Conservation (phyloP, 2,888 invertebrate genomes). For the Agrochola lychnidis region DNA sequence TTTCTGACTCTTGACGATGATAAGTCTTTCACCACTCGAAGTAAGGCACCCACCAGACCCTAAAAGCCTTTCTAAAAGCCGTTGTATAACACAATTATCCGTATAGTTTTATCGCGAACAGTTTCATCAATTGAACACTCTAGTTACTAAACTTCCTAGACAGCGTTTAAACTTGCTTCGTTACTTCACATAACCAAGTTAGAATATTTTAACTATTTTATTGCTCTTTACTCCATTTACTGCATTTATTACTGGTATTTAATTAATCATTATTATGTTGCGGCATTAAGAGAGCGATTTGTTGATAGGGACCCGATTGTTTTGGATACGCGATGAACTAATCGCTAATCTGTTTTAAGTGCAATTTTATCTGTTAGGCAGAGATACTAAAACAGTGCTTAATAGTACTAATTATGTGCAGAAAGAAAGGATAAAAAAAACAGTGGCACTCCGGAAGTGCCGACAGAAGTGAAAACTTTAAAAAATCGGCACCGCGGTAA, state of each 20-base stretch:
- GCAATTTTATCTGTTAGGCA: slow-evolving; percentile 29
- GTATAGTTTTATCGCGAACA: slow-evolving; percentile 59
- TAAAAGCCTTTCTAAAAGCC: slow-evolving; percentile 55
- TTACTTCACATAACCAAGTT: slow-evolving; percentile 54
- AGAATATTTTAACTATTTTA: slow-evolving; percentile 64
- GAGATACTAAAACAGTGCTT: slow-evolving; percentile 1
- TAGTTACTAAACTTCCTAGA: slow-evolving; percentile 69
- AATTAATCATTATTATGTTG: slow-evolving; percentile 40
- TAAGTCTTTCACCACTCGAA: slow-evolving; percentile 30
- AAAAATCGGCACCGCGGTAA: too few relatives aligned
- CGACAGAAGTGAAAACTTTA: too few relatives aligned
- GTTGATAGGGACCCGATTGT: slow-evolving; percentile 37
- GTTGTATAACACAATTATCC: slow-evolving; percentile 60
- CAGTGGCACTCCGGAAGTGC: too few relatives aligned
- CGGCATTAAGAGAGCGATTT: slow-evolving; percentile 38
- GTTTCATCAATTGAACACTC: slow-evolving; percentile 67
- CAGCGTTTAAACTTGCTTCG: slow-evolving; percentile 59
- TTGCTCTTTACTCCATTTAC: slow-evolving; percentile 52
- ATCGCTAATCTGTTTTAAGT: slow-evolving; percentile 38
- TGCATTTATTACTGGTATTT: slow-evolving; percentile 51
- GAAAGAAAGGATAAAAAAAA: background rate
- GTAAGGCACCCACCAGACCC: slow-evolving; percentile 38
- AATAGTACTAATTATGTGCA: background rate
- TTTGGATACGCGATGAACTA: slow-evolving; percentile 34
- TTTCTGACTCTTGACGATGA: background rate